Percentiles rank a stretch among this genome's conserved stretches.
Conservation (phyloP, 2,888 invertebrate genomes). For the Polyommatus iphigenia region DNA sequence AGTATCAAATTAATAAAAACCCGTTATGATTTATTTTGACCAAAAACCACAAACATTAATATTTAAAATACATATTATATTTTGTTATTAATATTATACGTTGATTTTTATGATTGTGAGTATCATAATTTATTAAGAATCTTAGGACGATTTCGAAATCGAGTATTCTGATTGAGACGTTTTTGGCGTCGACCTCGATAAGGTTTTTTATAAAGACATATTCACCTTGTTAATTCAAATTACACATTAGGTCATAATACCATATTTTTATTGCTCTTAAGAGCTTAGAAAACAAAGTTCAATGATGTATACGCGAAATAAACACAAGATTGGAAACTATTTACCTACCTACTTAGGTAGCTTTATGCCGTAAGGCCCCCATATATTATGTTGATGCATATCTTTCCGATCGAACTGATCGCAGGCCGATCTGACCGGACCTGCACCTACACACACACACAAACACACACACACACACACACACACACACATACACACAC, state of each 20-base stretch:
- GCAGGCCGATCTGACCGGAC: too few species aligned
- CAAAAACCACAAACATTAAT: neutral
- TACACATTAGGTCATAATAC: neutral
- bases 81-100: neutral
- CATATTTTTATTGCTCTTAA: neutral
- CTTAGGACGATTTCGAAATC: neutral
- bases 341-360: too few species aligned
- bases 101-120: neutral
- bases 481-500: too few species aligned
- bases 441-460: too few species aligned
- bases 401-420: neutral
- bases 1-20: neutral
- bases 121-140: neutral
- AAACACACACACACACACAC: too few species aligned
- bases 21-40: neutral
- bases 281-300: neutral
- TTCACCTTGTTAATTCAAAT: conserved; percentile 17
- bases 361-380: too few species aligned
- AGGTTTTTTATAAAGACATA: neutral
- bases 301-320: too few species aligned
- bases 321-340: too few species aligned
- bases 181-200: neutral
- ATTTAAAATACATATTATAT: neutral
- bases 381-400: neutral
- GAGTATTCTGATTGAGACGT: neutral